Conservation (phyloP, 2,888 invertebrate species). For the Mechanitis messenoides region DNA sequence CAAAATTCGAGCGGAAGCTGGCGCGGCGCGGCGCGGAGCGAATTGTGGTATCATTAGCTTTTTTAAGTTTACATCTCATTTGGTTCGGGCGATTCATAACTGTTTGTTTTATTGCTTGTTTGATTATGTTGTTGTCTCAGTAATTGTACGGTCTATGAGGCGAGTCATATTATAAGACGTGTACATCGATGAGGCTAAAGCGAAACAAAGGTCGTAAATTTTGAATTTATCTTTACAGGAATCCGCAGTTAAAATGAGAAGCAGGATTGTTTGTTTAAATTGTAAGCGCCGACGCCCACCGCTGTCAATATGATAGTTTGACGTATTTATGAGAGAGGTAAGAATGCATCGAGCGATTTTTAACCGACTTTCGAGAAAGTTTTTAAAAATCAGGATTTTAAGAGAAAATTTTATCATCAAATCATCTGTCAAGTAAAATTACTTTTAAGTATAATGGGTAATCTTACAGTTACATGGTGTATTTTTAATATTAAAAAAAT, state of each 20-base stretch:
- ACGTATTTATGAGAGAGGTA: constrained; percentile 22
- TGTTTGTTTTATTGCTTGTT: constrained; percentile 47
- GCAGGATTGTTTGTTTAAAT: constrained; percentile 40
- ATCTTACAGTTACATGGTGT: too few species aligned
- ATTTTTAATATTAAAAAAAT: too few species aligned
- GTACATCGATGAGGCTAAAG: too few species aligned
- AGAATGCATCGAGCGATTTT: background rate
- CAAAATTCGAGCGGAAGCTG: constrained; percentile 69
- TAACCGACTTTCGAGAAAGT: too few species aligned
- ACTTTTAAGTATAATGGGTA: too few species aligned
- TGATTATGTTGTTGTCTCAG: constrained; percentile 24
- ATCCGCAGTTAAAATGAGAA: constrained; percentile 8
- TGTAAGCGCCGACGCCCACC: constrained; percentile 25
- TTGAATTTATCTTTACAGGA: constrained; percentile 3
- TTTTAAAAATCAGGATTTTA: too few species aligned
- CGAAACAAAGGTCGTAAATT: constrained; percentile 4
- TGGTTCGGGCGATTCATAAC: constrained; percentile 40
- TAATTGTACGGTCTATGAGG: constrained; percentile 16
- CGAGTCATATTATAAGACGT: too few species aligned
- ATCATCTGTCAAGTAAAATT: too few species aligned
- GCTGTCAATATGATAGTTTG: constrained; percentile 42
- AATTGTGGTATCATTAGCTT: constrained; percentile 65
- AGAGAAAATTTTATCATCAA: too few species aligned
- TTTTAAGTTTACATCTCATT: constrained; percentile 50
- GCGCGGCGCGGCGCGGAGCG: constrained; percentile 54